phyloP scores from a whole-genome alignment of 2,888 invertebrate species.

The Himalopsyche kuldschensis region DNA sequence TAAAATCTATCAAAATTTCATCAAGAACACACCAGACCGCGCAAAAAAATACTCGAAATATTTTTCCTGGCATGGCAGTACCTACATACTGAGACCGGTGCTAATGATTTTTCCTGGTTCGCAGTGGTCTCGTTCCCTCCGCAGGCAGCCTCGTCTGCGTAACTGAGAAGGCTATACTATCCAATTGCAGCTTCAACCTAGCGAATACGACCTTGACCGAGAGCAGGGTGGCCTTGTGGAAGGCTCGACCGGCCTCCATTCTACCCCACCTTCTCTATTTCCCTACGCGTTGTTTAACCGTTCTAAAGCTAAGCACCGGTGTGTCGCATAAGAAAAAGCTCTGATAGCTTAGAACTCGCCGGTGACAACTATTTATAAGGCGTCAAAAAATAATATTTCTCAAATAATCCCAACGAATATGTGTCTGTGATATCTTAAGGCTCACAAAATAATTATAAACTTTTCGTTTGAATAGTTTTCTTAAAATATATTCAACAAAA shows the following conservation, averaged over 20 bases:
- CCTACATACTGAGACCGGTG: background rate
- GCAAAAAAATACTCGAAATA: background rate
- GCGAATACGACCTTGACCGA: background rate
- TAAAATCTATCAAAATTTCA: background rate
- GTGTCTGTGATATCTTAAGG: too few relatives aligned
- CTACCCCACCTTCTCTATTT: background rate
- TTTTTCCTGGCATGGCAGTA: background rate
- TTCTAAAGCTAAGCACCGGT: too few relatives aligned
- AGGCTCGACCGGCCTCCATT: background rate
- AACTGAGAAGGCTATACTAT: background rate
- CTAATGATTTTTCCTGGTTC: background rate
- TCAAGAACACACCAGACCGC: background rate
- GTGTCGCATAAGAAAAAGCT: too few relatives aligned
- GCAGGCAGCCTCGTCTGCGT: background rate
- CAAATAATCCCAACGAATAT: too few relatives aligned
- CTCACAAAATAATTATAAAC: too few relatives aligned
- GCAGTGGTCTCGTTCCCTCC: background rate
- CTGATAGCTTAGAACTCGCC: too few relatives aligned
- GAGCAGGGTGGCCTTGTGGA: background rate
- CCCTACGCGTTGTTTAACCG: background rate
- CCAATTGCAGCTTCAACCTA: background rate
- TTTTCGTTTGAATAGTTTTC: too few relatives aligned
- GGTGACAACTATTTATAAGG: too few relatives aligned
- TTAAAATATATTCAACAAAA: too few relatives aligned
- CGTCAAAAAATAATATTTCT: too few relatives aligned